Base-by-base conservation (phyloP, 2,888 invertebrate genomes). In the Vannuccia rotundouncinata region DNA sequence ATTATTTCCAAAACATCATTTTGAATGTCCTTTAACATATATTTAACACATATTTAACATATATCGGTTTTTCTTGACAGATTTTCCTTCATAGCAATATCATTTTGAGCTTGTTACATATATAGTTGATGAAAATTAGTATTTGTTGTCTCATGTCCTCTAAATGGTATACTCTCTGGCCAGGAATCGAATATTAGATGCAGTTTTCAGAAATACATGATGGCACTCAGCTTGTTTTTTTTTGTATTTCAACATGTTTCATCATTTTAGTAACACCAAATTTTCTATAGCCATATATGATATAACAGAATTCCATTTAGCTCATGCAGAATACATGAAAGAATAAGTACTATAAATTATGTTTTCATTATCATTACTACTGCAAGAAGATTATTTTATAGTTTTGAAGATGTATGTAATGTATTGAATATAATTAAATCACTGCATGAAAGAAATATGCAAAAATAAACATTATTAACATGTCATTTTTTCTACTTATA, bases 161-260 rank as follows among this genome's bases (percentile, higher is more conserved):
- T 66, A 66, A 66, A 66, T 66, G 22, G 66, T 66, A 66, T 66
- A 66, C 66, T 66, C 22, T 66, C 66, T 66, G 66, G 66, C 66
- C 66, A 66, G 66, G 66, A 66, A 66, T 66, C 66, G 66, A 66
- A 66, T n/a, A 66, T 66, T 66, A 66, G 66, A 66, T 66, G 66
- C 66, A 66, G 66, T 66, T 66, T 66, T 66, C 66, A 66, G 66
- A 66, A 66, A 66, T 66, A 66, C 66, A 66, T 66, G 66, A 66
- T 66, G 66, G 66, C 66, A 22, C 66, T n/a, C n/a, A n/a, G n/a
- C n/a, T n/a, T n/a, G n/a, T n/a, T n/a, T n/a, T n/a, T n/a, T n/a
- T n/a, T n/a, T n/a, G n/a, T n/a, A n/a, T n/a, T n/a, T n/a, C n/a
- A n/a, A n/a, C n/a, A n/a, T n/a, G n/a, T n/a, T n/a, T n/a, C n/a